phyloP scores from a whole-genome alignment of 2,113 vertebrate genomes.

The Tamias sibiricus region DNA sequence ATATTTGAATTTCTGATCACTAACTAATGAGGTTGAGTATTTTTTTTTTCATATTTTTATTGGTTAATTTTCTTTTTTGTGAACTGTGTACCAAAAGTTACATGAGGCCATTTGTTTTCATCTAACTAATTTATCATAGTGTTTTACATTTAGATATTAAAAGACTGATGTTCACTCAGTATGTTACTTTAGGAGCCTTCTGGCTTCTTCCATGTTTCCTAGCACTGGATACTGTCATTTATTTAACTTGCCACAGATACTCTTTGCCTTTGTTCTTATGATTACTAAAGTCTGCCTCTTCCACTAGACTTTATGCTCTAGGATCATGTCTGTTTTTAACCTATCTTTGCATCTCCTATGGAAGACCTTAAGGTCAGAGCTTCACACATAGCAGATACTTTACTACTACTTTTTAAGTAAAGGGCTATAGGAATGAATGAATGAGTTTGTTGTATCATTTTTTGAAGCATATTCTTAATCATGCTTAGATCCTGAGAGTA shows the following conservation, averaged over 20 bases:
- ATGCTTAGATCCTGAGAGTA: constrained; percentile 44
- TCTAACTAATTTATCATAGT: background rate
- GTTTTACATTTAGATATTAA: background rate
- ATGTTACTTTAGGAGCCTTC: background rate
- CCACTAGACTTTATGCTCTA: background rate
- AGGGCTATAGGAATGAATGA: background rate
- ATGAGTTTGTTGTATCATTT: constrained; percentile 1
- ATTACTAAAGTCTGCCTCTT: background rate
- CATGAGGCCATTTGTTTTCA: background rate
- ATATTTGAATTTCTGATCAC: background rate
- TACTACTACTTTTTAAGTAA: constrained; percentile 21
- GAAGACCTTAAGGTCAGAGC: background rate
- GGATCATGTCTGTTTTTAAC: background rate
- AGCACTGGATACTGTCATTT: background rate
- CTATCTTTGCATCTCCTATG: background rate
- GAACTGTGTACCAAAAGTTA: background rate
- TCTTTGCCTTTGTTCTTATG: background rate
- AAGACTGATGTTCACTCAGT: background rate
- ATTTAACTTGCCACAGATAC: background rate
- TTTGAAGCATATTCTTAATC: constrained; percentile 61
- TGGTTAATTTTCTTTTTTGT: background rate
- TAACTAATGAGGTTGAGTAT: background rate
- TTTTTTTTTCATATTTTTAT: constrained; percentile 1
- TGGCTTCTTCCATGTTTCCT: background rate
- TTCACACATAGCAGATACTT: background rate